Evolutionary conservation across 2,888 invertebrate species (phyloP).

Genomic region (Dinocampus coccinellae): DNA sequence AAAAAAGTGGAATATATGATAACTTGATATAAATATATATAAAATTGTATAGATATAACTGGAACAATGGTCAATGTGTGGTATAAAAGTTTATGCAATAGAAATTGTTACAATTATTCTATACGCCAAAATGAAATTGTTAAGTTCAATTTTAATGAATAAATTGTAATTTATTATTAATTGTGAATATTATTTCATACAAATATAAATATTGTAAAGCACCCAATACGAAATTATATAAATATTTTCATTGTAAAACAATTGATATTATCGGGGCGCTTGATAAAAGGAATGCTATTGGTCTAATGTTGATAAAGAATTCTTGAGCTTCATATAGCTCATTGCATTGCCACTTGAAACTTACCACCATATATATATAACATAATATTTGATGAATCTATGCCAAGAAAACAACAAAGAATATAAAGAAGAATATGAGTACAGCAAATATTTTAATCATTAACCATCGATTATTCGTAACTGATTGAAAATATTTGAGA

Average conservation of each 20-base stretch:
- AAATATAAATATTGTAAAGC: constrained; percentile 38
- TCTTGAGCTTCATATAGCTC: neutral
- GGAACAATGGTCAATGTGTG: neutral
- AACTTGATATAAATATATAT: neutral
- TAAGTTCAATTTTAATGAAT: constrained; percentile 62
- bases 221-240: constrained; percentile 38
- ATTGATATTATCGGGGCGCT: constrained; percentile 11
- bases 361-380: constrained; percentile 21
- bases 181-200: constrained; percentile 34
- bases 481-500: constrained; percentile 96
- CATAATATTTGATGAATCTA: constrained; percentile 67
- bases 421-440: constrained; percentile 98
- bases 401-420: constrained; percentile 97
- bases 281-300: constrained; percentile 36
- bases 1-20: neutral
- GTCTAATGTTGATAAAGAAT: constrained; percentile 29
- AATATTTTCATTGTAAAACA: constrained; percentile 42
- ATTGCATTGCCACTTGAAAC: neutral
- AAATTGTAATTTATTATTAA: constrained; percentile 68
- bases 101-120: constrained; percentile 44
- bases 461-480: constrained; percentile 97
- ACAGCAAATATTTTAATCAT: constrained; percentile 99
- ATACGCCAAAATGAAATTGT: constrained; percentile 59
- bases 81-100: neutral
- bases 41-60: neutral